Conservation (phyloP, 2,797 vertebrate species). For the Microctenopoma stevenorrisi region DNA sequence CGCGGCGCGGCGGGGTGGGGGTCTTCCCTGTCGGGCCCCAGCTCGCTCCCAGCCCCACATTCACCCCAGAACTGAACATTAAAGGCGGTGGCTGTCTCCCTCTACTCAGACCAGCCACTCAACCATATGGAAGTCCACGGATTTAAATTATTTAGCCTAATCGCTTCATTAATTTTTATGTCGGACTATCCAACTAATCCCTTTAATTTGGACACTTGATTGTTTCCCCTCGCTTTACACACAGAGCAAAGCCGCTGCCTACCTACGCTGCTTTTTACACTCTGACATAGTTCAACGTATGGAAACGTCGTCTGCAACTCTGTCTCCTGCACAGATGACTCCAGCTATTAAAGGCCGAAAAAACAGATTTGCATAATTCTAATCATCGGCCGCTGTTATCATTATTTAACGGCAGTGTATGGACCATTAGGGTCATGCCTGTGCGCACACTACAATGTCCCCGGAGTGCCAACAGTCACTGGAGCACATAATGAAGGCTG, state of each 20-base stretch:
- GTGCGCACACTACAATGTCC: slow-evolving; percentile 74
- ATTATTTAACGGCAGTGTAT: slow-evolving; percentile 78
- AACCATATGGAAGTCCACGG: slow-evolving; percentile 82
- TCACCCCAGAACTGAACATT: slow-evolving; percentile 66
- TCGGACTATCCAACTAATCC: slow-evolving; percentile 78
- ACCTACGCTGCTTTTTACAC: slow-evolving; percentile 24
- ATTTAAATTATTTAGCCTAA: slow-evolving; percentile 87
- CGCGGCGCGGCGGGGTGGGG: slow-evolving; percentile 40
- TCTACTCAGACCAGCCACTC: slow-evolving; percentile 77
- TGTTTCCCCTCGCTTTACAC: slow-evolving; percentile 41
- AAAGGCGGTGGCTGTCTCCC: slow-evolving; percentile 71
- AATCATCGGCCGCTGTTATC: slow-evolving; percentile 76
- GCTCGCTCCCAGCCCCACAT: slow-evolving; percentile 72
- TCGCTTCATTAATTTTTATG: slow-evolving; percentile 86
- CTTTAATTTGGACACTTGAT: slow-evolving; percentile 78
- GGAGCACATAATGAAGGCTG: slow-evolving; percentile 81
- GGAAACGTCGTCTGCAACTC: slow-evolving; percentile 49
- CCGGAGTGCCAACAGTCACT: slow-evolving; percentile 76
- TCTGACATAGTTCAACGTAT: slow-evolving; percentile 48
- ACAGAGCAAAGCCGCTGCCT: slow-evolving; percentile 22
- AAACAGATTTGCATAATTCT: slow-evolving; percentile 79
- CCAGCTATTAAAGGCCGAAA: slow-evolving; percentile 64
- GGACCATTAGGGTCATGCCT: slow-evolving; percentile 80
- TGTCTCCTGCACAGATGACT: slow-evolving; percentile 50
- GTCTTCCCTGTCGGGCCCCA: slow-evolving; percentile 66